These are phyloP conservation scores for Strongylocentrotus purpuratus DNA, from an alignment of 35 echinoderm and acorn worm species.

Conservation along the genomic window DNA sequence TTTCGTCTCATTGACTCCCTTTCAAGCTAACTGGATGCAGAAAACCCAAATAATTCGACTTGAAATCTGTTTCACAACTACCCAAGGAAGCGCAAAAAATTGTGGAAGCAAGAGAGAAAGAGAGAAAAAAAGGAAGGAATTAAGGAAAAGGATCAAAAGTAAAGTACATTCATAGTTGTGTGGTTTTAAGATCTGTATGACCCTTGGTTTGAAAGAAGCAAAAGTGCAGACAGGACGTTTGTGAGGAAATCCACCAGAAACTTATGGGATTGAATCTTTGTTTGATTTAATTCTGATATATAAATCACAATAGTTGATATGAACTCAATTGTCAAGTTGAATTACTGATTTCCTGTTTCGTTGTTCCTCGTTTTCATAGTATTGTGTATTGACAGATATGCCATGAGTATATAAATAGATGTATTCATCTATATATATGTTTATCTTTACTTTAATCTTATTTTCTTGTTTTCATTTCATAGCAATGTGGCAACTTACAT, in stretches of 20 bases:
- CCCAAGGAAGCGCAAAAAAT: background rate
- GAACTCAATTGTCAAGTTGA: background rate
- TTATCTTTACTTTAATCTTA: no score
- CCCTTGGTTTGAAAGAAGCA: background rate
- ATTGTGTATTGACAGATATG: background rate
- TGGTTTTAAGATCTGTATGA: background rate
- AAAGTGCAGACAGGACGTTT: background rate
- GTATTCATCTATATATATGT: no score
- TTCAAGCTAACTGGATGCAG: background rate
- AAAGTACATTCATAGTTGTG: background rate
- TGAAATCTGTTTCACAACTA: constrained; percentile 27
- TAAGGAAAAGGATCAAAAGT: background rate
- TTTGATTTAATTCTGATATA: background rate
- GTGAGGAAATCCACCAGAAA: background rate
- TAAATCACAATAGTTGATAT: background rate
- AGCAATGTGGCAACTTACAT: no score
- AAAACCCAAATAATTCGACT: constrained; percentile 20
- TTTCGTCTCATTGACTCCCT: background rate
- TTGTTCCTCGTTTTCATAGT: no score
- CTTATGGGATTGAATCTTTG: background rate
- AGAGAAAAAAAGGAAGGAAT: background rate
- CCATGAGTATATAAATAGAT: no score
- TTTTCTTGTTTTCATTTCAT: no score
- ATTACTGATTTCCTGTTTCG: background rate
- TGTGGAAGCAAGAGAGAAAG: background rate